Evolutionary conservation across 2,888 invertebrate genomes (phyloP).

Genomic region (Ormyrus labotus): DNA sequence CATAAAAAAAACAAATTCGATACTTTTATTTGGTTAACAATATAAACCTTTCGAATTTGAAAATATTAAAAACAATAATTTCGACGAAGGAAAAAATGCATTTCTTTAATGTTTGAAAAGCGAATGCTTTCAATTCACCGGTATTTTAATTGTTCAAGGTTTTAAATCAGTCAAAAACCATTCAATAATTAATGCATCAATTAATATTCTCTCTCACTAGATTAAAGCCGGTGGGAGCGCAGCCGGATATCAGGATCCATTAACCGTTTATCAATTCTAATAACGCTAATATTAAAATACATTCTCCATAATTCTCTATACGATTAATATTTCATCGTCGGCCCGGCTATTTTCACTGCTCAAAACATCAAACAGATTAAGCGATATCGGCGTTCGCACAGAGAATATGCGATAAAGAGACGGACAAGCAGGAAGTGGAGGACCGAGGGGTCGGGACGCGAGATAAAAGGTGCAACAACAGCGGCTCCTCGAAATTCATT

Average conservation of each 20-base stretch:
- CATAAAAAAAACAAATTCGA: too few relatives aligned
- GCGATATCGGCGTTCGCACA: slow-evolving; percentile 20
- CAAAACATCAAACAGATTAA: slow-evolving; percentile 40
- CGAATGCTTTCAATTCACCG: too few relatives aligned
- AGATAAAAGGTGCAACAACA: slow-evolving; percentile 37
- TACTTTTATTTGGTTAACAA: too few relatives aligned
- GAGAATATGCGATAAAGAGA: neutral
- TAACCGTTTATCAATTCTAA: slow-evolving; percentile 32
- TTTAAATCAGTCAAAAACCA: neutral
- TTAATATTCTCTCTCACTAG: slow-evolving; percentile 12
- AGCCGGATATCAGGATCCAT: neutral
- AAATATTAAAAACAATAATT: too few relatives aligned
- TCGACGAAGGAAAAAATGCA: too few relatives aligned
- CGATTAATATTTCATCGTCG: slow-evolving; percentile 34
- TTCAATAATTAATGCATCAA: slow-evolving; percentile 7
- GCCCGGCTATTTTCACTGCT: slow-evolving; percentile 1
- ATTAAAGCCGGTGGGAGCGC: neutral
- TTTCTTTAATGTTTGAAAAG: too few relatives aligned
- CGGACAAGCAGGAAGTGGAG: neutral
- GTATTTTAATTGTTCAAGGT: neutral
- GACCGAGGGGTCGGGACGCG: too few relatives aligned
- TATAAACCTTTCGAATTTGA: too few relatives aligned
- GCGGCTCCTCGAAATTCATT: slow-evolving; percentile 26
- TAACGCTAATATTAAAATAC: slow-evolving; percentile 29
- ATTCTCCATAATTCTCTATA: slow-evolving; percentile 25